A percentile compares a stretch with the other conserved stretches of the same genome.
These are phyloP conservation scores for Mustela erminea DNA, from an alignment of 2,797 vertebrate species.

Conservation along the genomic window DNA sequence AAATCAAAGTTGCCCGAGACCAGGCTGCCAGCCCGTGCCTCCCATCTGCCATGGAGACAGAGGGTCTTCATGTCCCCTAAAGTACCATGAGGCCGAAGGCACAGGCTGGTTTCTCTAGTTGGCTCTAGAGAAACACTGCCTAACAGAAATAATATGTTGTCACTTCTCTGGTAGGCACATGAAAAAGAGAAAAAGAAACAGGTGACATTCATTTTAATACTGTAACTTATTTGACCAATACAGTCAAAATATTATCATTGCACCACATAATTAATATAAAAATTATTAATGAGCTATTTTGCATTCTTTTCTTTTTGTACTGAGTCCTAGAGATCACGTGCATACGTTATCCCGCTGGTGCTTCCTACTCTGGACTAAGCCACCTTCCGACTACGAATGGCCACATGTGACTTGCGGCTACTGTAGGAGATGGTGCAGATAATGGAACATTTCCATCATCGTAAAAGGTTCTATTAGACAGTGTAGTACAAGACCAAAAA, in stretches of 20 bases:
- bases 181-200: conserved; percentile 29
- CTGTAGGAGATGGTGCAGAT: background rate
- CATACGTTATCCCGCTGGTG: background rate
- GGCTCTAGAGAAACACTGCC: background rate
- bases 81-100: background rate
- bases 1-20: background rate
- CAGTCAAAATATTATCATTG: conserved; percentile 62
- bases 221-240: conserved; percentile 4
- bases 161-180: conserved; percentile 4
- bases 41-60: background rate
- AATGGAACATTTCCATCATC: background rate
- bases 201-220: conserved; percentile 11
- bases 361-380: background rate
- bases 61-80: background rate
- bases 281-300: background rate
- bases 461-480: conserved; percentile 7
- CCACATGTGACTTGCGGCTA: background rate
- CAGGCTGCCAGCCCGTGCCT: background rate
- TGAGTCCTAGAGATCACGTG: background rate
- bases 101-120: background rate
- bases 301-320: background rate
- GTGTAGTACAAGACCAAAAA: conserved; percentile 20
- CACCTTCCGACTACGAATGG: conserved; percentile 2
- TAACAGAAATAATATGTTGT: background rate
- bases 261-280: background rate